phyloP scores from a whole-genome alignment of 2,888 invertebrate species.

The Noctua janthe region DNA sequence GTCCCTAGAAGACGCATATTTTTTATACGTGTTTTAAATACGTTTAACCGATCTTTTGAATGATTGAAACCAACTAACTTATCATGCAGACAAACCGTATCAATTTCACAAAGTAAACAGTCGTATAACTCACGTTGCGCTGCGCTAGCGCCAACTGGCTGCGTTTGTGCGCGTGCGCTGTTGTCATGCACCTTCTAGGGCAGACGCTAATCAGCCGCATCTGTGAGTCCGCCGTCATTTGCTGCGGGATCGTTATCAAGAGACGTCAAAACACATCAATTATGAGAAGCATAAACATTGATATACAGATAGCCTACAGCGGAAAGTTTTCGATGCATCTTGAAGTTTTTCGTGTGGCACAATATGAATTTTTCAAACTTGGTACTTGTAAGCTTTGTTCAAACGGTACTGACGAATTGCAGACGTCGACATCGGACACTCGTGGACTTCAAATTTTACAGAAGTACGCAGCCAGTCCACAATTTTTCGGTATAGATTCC shows the following conservation, averaged over 20 bases:
- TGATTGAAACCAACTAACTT: background rate
- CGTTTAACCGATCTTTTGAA: background rate
- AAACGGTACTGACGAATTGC: background rate
- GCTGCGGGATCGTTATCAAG: constrained; percentile 11
- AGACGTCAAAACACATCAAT: constrained; percentile 21
- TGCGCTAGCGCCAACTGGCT: constrained; percentile 20
- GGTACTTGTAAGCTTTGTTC: background rate
- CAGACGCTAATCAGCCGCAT: constrained; percentile 20
- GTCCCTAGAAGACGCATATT: too few species aligned
- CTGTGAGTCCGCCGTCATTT: constrained; percentile 10
- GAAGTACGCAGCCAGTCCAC: too few species aligned
- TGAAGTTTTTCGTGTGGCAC: background rate
- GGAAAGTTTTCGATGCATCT: background rate
- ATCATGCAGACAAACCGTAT: constrained; percentile 12
- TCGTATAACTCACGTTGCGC: constrained; percentile 20
- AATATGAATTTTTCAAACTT: background rate
- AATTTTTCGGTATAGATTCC: too few species aligned
- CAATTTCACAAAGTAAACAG: constrained; percentile 22
- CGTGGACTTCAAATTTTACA: too few species aligned
- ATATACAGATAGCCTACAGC: background rate
- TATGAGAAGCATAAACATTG: constrained; percentile 7
- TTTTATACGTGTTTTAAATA: background rate
- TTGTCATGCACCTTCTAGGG: constrained; percentile 31
- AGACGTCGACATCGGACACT: too few species aligned
- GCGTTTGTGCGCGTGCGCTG: constrained; percentile 14